Evolutionary conservation across 1,140 invertebrate species (phyloP).

Genomic region (Halictus rubicundus): DNA sequence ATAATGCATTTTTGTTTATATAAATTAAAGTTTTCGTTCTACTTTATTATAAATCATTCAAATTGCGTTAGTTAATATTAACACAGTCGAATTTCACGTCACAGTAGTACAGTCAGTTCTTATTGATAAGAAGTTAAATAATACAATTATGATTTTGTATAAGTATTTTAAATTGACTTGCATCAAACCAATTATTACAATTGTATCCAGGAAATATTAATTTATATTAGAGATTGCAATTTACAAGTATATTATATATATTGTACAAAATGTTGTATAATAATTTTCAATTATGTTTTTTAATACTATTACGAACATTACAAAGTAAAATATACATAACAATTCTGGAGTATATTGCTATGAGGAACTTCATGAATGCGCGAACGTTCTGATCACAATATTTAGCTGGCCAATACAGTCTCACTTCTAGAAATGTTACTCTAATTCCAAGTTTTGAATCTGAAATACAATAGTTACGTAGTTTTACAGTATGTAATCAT

Average conservation of each 20-base stretch:
- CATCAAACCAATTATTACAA: background rate
- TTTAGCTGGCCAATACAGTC: background rate
- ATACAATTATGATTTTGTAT: too few species aligned
- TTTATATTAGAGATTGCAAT: slow-evolving; percentile 2
- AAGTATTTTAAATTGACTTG: too few species aligned
- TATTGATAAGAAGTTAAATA: too few species aligned
- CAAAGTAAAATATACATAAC: background rate
- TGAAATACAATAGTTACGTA: slow-evolving; percentile 56
- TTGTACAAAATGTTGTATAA: background rate
- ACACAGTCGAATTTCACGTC: too few species aligned
- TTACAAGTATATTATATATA: background rate
- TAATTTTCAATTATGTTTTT: background rate
- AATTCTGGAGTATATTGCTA: background rate
- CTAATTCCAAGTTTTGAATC: slow-evolving; percentile 70
- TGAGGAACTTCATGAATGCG: background rate
- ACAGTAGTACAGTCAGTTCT: too few species aligned
- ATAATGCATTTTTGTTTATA: too few species aligned
- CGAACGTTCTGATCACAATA: background rate
- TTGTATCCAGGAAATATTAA: background rate
- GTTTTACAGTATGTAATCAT: background rate
- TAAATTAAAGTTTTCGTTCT: too few species aligned
- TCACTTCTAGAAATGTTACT: slow-evolving; percentile 36
- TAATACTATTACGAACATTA: background rate
- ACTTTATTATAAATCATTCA: too few species aligned
- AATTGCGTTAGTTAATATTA: too few species aligned